A percentile compares a stretch with the other conserved stretches of the same genome.
Evolutionary conservation across 2,797 vertebrate species (phyloP).

Genomic region (Pangasius sanitwongsei): DNA sequence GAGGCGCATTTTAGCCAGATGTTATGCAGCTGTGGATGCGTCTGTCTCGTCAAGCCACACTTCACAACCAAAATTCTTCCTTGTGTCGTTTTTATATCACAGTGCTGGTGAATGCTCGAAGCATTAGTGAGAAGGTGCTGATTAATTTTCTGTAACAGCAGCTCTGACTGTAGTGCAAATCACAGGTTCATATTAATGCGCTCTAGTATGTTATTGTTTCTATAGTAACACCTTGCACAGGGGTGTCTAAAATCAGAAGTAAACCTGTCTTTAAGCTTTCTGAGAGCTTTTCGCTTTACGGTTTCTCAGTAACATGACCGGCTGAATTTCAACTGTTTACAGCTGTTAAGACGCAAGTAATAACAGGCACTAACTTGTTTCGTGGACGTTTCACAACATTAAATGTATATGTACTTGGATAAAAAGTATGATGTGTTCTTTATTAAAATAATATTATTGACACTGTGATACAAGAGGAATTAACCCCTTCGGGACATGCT

Average conservation of each 20-base stretch:
- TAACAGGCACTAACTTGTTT: background rate
- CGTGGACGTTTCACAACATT: background rate
- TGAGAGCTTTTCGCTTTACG: background rate
- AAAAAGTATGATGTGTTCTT: background rate
- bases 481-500: background rate
- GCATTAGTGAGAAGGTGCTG: background rate
- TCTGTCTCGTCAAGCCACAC: background rate
- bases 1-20: background rate
- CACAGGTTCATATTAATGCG: background rate
- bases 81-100: background rate
- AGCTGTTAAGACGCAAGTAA: background rate
- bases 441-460: background rate
- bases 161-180: background rate
- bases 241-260: background rate
- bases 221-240: background rate
- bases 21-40: background rate
- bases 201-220: background rate
- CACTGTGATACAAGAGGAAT: too few species aligned
- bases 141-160: background rate
- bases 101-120: background rate
- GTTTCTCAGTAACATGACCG: background rate
- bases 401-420: background rate
- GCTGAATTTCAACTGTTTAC: background rate
- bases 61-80: background rate
- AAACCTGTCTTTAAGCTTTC: background rate